phyloP scores from a whole-genome alignment of 2,888 invertebrate species.

The Laspeyria flexula region DNA sequence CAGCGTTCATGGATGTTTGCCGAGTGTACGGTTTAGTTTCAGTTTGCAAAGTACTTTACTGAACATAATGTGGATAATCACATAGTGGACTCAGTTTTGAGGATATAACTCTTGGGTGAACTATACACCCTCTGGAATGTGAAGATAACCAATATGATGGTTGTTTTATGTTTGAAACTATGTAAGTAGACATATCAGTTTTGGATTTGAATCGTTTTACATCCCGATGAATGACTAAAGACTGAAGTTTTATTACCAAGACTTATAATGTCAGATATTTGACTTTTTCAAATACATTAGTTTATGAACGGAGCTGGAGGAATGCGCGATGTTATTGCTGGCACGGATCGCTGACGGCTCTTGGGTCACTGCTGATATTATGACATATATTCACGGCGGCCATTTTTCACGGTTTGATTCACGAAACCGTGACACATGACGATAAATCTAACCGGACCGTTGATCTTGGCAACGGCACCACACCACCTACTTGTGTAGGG shows the following conservation, averaged over 20 bases:
- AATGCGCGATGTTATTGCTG: neutral
- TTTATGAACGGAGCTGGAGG: neutral
- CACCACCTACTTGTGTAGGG: constrained; percentile 18
- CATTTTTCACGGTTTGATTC: constrained; percentile 9
- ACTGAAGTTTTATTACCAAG: no score
- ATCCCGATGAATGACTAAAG: no score
- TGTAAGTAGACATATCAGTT: no score
- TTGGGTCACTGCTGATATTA: neutral
- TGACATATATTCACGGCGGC: neutral
- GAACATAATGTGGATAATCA: no score
- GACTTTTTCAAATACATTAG: neutral
- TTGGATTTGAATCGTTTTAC: no score
- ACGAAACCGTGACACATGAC: constrained; percentile 4
- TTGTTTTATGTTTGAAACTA: no score
- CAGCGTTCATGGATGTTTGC: neutral
- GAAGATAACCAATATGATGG: no score
- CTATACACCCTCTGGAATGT: no score
- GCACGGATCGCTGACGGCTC: constrained; percentile 9
- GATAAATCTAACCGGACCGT: constrained; percentile 15
- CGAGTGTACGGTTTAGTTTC: neutral
- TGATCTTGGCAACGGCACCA: constrained; percentile 26
- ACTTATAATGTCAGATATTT: neutral
- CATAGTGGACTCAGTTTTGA: no score
- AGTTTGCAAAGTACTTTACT: no score
- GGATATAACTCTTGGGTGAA: no score